Percentiles rank a stretch among this genome's conserved stretches.
Conservation (phyloP, 2,797 vertebrate genomes). For the Peromyscus aztecus region DNA sequence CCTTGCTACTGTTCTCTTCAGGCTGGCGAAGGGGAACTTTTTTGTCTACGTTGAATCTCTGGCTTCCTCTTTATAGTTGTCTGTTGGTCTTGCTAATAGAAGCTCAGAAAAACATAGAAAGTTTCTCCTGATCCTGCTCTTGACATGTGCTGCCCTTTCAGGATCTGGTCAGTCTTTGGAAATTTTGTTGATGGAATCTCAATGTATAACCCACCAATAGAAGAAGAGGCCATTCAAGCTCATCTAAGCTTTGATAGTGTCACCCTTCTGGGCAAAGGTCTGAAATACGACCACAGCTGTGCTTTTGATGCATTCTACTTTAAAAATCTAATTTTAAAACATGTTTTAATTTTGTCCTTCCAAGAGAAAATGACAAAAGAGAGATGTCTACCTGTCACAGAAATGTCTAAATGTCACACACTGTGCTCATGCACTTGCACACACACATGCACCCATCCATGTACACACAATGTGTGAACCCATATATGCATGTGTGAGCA, state of each 20-base stretch:
- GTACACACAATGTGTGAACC: neutral
- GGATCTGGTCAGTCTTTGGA: constrained; percentile 7
- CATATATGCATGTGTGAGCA: too few relatives aligned
- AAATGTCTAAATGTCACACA: neutral
- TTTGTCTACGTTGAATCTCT: neutral
- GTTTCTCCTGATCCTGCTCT: neutral
- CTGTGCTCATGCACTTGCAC: neutral
- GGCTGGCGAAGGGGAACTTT: neutral
- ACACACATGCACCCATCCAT: neutral
- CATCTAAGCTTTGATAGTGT: neutral
- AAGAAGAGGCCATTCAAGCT: neutral
- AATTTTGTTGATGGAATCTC: neutral
- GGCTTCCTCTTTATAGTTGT: neutral
- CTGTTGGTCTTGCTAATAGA: neutral
- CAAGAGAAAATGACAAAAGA: neutral
- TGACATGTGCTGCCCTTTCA: neutral
- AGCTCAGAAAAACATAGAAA: neutral
- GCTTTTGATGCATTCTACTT: neutral
- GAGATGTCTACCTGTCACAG: neutral
- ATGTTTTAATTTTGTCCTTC: constrained; percentile 22
- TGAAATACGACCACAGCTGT: constrained; percentile 5
- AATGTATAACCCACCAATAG: neutral
- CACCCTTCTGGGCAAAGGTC: neutral
- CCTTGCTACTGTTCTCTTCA: neutral
- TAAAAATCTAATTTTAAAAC: constrained; percentile 33